Conservation (phyloP, 2,888 invertebrate genomes). For the Brenthis daphne region DNA sequence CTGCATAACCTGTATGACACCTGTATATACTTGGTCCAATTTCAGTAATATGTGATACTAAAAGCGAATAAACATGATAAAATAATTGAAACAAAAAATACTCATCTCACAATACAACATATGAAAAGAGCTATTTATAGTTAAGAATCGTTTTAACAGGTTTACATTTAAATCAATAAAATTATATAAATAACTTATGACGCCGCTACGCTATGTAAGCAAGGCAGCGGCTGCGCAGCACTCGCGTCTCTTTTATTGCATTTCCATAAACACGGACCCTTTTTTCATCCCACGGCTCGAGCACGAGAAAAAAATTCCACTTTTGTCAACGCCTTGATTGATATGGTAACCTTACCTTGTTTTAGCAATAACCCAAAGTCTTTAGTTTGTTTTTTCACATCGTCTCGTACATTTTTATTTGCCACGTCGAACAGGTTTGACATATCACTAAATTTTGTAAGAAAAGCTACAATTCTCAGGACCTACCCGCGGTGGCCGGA, state of each 20-base stretch:
- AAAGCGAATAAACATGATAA: background rate
- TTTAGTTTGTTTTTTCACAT: constrained; percentile 62
- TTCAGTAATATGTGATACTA: background rate
- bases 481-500: constrained; percentile 74
- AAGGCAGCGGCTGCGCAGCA: constrained; percentile 51
- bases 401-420: constrained; percentile 77
- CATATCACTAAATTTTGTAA: constrained; percentile 81
- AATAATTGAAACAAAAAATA: background rate
- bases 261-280: constrained; percentile 76
- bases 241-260: constrained; percentile 64
- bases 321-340: constrained; percentile 81
- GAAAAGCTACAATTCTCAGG: constrained; percentile 76
- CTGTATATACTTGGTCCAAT: constrained; percentile 17
- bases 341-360: constrained; percentile 80
- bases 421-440: constrained; percentile 77
- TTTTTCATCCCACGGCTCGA: constrained; percentile 68
- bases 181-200: constrained; percentile 20
- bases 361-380: constrained; percentile 78
- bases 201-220: constrained; percentile 41
- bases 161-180: background rate
- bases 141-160: too few species aligned
- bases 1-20: constrained; percentile 45
- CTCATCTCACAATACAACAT: background rate
- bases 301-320: constrained; percentile 62
- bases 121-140: too few species aligned